Percentiles rank a stretch among this genome's conserved stretches.
Evolutionary conservation across 2,888 invertebrate genomes (phyloP).

Genomic region (Eilema sororculum): DNA sequence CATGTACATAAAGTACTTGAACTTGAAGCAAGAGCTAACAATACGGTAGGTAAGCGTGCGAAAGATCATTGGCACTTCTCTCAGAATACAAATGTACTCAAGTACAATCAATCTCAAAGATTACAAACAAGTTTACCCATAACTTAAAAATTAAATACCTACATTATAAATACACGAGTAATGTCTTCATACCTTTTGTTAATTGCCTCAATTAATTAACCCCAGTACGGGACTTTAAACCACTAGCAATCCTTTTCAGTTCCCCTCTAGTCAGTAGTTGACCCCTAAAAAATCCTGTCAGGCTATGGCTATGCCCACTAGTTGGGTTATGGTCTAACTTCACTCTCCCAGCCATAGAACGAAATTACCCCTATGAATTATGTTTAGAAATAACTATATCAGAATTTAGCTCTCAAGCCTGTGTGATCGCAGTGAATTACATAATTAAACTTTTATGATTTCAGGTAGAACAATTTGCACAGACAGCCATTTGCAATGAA

Average conservation of each 20-base stretch:
- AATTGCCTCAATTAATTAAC: too few species aligned
- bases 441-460: background rate
- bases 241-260: too few species aligned
- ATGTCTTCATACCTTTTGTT: too few species aligned
- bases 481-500: background rate
- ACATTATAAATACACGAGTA: too few species aligned
- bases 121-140: background rate
- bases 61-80: conserved; percentile 34
- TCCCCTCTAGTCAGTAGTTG: too few species aligned
- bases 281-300: too few species aligned
- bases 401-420: background rate
- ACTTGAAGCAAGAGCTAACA: conserved; percentile 40
- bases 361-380: too few species aligned
- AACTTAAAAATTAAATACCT: background rate
- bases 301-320: too few species aligned
- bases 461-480: background rate
- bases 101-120: background rate
- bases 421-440: background rate
- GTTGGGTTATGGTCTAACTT: too few species aligned
- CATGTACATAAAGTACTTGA: conserved; percentile 39
- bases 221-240: too few species aligned
- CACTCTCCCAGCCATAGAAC: too few species aligned
- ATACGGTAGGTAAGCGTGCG: conserved; percentile 44
- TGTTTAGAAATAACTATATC: too few species aligned
- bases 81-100: background rate